These are phyloP conservation scores for Drosophila arawakana DNA, from an alignment of 1,140 invertebrate species.

Conservation along the genomic window DNA sequence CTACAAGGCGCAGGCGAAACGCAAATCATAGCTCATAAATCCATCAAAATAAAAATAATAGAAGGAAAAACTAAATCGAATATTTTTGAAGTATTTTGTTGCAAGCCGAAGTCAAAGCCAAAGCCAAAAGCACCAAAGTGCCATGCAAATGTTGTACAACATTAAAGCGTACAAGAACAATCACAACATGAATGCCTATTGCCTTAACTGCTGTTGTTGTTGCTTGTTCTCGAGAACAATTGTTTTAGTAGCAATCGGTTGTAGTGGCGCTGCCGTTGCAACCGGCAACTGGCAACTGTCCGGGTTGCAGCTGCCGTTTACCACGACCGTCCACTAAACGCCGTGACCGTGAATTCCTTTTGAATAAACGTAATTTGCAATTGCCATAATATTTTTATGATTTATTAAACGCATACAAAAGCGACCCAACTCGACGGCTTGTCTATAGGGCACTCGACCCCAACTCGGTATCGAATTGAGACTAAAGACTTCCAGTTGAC, in stretches of 20 bases:
- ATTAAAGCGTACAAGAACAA: slow-evolving; percentile 79
- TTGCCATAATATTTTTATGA: slow-evolving; percentile 79
- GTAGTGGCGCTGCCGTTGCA: slow-evolving; percentile 31
- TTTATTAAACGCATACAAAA: slow-evolving; percentile 70
- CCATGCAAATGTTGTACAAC: slow-evolving; percentile 81
- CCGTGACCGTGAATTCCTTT: slow-evolving; percentile 75
- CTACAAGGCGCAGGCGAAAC: slow-evolving; percentile 52
- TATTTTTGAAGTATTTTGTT: slow-evolving; percentile 20
- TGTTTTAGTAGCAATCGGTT: slow-evolving; percentile 61
- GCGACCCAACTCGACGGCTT: slow-evolving; percentile 8
- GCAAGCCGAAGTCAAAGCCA: slow-evolving; percentile 45
- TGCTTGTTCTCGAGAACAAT: slow-evolving; percentile 65
- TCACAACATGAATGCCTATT: slow-evolving; percentile 62
- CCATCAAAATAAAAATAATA: slow-evolving; percentile 58
- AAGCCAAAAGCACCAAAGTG: slow-evolving; percentile 58
- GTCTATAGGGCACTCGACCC: slow-evolving; percentile 66
- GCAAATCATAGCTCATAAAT: slow-evolving; percentile 79
- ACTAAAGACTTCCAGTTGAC: slow-evolving; percentile 17
- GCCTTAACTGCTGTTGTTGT: slow-evolving; percentile 18
- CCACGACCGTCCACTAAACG: slow-evolving; percentile 34
- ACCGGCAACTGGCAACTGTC: not conserved
- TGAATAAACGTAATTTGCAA: slow-evolving; percentile 73
- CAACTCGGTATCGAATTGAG: not conserved
- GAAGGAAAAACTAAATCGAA: slow-evolving; percentile 16
- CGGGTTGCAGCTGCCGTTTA: slow-evolving; percentile 54